phyloP scores from a whole-genome alignment of 1,140 invertebrate genomes.

The Drosophila truncata region DNA sequence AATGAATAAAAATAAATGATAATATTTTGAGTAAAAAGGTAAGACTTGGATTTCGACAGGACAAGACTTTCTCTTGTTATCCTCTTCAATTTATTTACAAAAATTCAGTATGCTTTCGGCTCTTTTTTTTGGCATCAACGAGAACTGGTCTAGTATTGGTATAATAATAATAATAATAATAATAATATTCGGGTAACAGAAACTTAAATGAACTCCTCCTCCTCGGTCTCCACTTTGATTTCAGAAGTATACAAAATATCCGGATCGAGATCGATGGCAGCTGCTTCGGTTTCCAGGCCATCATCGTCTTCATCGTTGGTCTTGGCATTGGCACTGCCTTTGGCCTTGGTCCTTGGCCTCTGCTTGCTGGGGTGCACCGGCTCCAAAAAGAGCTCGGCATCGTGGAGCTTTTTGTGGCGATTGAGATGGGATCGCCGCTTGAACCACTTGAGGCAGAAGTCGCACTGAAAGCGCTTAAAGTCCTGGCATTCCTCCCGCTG shows the following conservation, averaged over 20 bases:
- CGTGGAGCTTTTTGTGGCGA: slow-evolving; percentile 70
- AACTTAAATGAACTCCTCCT: slow-evolving; percentile 51
- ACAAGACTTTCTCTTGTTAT: slow-evolving; percentile 31
- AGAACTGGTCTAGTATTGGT: slow-evolving; percentile 62
- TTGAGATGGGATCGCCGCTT: slow-evolving; percentile 73
- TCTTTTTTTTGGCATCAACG: slow-evolving; percentile 68
- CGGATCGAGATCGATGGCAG: slow-evolving; percentile 34
- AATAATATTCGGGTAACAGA: slow-evolving; percentile 30
- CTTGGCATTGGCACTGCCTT: background rate
- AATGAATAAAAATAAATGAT: slow-evolving; percentile 28
- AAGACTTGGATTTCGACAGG: slow-evolving; percentile 25
- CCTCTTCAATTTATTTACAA: slow-evolving; percentile 53
- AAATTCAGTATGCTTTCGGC: slow-evolving; percentile 25
- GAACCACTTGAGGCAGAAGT: slow-evolving; percentile 71
- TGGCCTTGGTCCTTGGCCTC: slow-evolving; percentile 20
- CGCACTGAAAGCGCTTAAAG: slow-evolving; percentile 74
- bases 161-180: slow-evolving; percentile 24
- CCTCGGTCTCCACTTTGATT: slow-evolving; percentile 59
- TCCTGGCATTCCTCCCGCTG: slow-evolving; percentile 76
- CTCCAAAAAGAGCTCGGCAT: slow-evolving; percentile 45
- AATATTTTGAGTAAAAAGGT: slow-evolving; percentile 30
- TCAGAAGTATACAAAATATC: slow-evolving; percentile 54
- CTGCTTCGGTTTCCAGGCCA: background rate
- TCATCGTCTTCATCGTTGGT: slow-evolving; percentile 1
- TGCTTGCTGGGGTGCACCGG: slow-evolving; percentile 27